Evolutionary conservation across 2,113 vertebrate species (phyloP).

Genomic region (Chloroceryle aenea): DNA sequence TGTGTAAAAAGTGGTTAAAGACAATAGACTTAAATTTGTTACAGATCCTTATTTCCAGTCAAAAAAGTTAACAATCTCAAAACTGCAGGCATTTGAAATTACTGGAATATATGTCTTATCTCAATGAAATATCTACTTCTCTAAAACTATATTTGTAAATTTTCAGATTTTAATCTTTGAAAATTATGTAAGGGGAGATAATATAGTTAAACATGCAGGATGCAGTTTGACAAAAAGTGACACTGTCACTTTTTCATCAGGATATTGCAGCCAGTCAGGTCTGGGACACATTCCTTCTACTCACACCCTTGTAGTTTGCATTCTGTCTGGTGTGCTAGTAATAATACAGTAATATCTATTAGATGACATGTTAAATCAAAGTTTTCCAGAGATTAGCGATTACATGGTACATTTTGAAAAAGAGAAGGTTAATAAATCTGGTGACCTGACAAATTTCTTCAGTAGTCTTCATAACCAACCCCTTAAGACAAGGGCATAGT

Average conservation of each 20-base stretch:
- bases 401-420: slow-evolving; percentile 74
- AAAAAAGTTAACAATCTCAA: not conserved
- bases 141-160: not conserved
- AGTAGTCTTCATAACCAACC: slow-evolving; percentile 49
- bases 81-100: not conserved
- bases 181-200: not conserved
- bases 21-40: not conserved
- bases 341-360: slow-evolving; percentile 67
- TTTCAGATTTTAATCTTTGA: not conserved
- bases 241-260: not conserved
- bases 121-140: not conserved
- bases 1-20: accelerated
- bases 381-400: slow-evolving; percentile 79
- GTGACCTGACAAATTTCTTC: slow-evolving; percentile 67
- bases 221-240: not conserved
- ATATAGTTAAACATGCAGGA: not conserved
- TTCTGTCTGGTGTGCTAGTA: slow-evolving; percentile 27
- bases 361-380: slow-evolving; percentile 76
- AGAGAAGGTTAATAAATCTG: slow-evolving; percentile 71
- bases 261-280: not conserved
- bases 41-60: not conserved
- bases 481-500: slow-evolving; percentile 12
- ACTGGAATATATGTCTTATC: not conserved
- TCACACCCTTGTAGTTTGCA: not conserved
- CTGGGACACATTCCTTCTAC: slow-evolving; percentile 24